Percentiles rank a stretch among this genome's conserved stretches.
Conservation (phyloP, 2,113 vertebrate species). For the Geothlypis trichas region DNA sequence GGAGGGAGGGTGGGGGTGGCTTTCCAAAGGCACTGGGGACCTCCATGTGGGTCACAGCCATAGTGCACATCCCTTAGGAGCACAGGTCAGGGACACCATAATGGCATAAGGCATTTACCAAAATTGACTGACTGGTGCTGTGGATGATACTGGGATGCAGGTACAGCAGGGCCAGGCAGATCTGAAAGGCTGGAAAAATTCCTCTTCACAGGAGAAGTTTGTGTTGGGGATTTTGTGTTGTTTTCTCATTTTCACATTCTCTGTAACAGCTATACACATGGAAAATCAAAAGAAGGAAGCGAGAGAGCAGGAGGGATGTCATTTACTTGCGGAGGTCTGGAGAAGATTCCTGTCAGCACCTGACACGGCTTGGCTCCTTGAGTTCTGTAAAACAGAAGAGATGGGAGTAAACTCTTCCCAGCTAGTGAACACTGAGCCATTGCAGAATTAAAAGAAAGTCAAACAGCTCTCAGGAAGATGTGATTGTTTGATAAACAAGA, state of each 20-base stretch:
- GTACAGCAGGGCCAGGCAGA: not conserved
- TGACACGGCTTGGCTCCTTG: not conserved
- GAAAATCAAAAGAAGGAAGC: not conserved
- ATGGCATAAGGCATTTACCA: not conserved
- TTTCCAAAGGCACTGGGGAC: not conserved
- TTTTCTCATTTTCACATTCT: not conserved
- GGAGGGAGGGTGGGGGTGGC: not conserved
- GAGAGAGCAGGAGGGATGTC: not conserved
- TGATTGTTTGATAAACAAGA: slow-evolving; percentile 60
- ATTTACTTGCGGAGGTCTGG: not conserved
- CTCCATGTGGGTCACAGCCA: not conserved
- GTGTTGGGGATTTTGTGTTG: not conserved
- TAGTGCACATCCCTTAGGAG: not conserved
- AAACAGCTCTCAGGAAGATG: slow-evolving; percentile 43
- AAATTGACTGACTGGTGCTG: not conserved
- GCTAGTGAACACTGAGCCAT: not conserved
- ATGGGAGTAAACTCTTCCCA: not conserved
- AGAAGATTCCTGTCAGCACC: slow-evolving; percentile 15
- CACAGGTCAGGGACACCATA: not conserved
- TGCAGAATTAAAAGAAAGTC: slow-evolving; percentile 38
- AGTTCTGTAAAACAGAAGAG: not conserved
- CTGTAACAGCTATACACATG: not conserved
- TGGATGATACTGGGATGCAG: not conserved
- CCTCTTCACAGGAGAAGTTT: not conserved
- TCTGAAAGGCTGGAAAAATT: not conserved